Conservation (phyloP, 2,113 vertebrate species). For the Protobothrops flavoviridis region DNA sequence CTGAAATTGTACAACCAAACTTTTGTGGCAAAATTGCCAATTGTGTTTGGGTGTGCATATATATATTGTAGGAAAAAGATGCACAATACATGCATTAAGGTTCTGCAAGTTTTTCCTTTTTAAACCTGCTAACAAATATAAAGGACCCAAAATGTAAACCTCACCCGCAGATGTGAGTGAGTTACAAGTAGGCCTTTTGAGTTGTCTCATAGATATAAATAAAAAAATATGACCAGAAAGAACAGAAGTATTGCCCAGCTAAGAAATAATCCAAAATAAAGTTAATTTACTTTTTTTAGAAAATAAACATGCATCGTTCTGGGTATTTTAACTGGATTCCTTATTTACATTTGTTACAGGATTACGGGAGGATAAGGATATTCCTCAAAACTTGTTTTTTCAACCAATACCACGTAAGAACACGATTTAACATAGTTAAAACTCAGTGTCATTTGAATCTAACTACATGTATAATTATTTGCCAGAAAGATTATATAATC, state of each 20-base stretch:
- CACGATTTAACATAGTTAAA: neutral
- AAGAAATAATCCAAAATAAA: neutral
- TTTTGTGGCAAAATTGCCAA: neutral
- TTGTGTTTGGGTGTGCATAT: neutral
- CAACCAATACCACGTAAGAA: neutral
- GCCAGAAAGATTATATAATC: neutral
- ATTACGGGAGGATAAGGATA: neutral
- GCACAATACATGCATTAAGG: neutral
- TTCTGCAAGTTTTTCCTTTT: neutral
- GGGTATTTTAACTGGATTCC: neutral
- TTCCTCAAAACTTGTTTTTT: neutral
- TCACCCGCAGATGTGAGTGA: neutral
- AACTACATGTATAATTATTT: neutral
- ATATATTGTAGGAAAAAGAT: neutral
- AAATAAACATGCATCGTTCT: neutral
- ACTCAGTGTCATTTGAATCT: neutral
- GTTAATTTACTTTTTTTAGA: neutral
- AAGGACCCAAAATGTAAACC: neutral
- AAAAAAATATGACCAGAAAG: neutral
- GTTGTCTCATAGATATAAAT: neutral
- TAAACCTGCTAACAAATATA: neutral
- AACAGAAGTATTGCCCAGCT: neutral
- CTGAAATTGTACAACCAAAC: neutral
- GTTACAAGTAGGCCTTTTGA: neutral
- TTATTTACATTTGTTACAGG: neutral